Evolutionary conservation across 2,797 vertebrate species (phyloP).

Genomic region (Channallabes apus): DNA sequence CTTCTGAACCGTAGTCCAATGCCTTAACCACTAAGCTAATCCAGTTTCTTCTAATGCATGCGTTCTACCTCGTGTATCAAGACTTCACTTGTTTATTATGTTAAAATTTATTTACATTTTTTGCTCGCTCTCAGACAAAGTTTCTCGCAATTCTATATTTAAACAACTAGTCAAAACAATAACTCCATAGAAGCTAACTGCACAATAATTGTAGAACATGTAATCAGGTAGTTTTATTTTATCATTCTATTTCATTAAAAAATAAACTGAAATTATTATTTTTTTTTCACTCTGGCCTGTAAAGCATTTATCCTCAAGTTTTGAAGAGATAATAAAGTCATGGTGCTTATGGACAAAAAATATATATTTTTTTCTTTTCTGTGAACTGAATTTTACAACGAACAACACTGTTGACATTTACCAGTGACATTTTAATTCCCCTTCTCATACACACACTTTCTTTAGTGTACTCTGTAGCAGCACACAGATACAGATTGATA

Average conservation of each 20-base stretch:
- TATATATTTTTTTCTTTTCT: background rate
- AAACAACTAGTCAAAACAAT: background rate
- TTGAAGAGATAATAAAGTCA: slow-evolving; percentile 93
- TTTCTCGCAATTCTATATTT: too few species aligned
- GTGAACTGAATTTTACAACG: background rate
- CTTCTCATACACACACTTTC: background rate
- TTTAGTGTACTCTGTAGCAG: background rate
- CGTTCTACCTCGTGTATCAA: too few species aligned
- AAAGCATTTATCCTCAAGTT: slow-evolving; percentile 90
- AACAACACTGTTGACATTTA: background rate
- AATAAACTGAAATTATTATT: background rate
- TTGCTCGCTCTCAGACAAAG: too few species aligned
- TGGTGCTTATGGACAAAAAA: slow-evolving; percentile 91
- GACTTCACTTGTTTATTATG: too few species aligned
- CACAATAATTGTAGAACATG: background rate
- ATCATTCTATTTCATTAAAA: background rate
- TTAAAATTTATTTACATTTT: too few species aligned
- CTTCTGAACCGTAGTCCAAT: too few species aligned
- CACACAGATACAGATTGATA: background rate
- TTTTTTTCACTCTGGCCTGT: slow-evolving; percentile 73
- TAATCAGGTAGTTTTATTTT: background rate
- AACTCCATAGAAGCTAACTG: background rate
- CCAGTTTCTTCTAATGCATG: too few species aligned
- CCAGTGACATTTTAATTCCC: background rate
- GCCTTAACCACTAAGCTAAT: too few species aligned